Evolutionary conservation across 2,888 invertebrate genomes (phyloP).

Genomic region (Chrysolina oricalcia): DNA sequence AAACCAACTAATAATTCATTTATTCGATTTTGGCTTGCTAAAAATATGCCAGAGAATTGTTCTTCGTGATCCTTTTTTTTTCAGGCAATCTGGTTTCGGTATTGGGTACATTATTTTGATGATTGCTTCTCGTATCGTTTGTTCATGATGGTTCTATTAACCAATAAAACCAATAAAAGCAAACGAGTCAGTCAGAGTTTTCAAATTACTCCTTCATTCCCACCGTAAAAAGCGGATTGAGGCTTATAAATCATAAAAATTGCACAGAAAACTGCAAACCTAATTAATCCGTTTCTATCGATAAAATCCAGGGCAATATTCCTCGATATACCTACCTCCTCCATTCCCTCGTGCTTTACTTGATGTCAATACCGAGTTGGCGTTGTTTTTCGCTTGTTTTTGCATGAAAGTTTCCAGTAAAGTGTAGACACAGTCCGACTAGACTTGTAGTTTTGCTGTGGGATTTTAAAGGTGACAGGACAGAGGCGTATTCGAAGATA

Average conservation of each 20-base stretch:
- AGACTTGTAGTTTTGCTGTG: slow-evolving; percentile 60
- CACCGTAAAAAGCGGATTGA: not conserved
- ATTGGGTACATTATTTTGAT: no score
- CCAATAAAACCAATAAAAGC: no score
- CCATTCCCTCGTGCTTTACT: slow-evolving; percentile 43
- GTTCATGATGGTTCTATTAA: no score
- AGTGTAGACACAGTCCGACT: slow-evolving; percentile 48
- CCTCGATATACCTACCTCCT: slow-evolving; percentile 26
- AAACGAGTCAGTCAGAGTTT: not conserved
- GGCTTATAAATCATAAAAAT: not conserved
- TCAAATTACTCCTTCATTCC: not conserved
- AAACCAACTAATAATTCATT: no score
- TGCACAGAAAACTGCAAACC: slow-evolving; percentile 1
- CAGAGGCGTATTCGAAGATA: not conserved
- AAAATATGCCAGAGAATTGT: no score
- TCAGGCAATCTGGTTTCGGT: no score
- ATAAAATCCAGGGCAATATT: slow-evolving; percentile 37
- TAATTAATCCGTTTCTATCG: slow-evolving; percentile 36
- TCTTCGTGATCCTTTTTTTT: no score
- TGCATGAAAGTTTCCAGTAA: slow-evolving; percentile 46
- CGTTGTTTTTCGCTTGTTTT: slow-evolving; percentile 49
- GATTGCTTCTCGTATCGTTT: no score
- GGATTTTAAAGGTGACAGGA: slow-evolving; percentile 18
- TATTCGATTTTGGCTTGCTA: no score
- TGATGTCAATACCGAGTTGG: slow-evolving; percentile 42